These are phyloP conservation scores for Aptenodytes forsteri DNA, from an alignment of 2,113 vertebrate genomes.

Conservation along the genomic window DNA sequence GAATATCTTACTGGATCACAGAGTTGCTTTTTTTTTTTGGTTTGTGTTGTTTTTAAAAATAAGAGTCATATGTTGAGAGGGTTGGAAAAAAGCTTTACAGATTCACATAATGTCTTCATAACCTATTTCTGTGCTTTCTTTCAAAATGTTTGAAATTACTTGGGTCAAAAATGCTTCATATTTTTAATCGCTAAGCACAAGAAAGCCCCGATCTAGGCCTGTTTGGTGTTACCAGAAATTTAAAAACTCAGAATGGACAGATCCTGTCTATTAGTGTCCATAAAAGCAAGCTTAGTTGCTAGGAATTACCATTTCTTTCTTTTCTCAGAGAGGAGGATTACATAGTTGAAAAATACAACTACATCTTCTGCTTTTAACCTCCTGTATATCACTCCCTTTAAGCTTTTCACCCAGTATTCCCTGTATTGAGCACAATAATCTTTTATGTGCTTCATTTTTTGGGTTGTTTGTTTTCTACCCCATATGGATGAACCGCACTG, in stretches of 20 bases:
- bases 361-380: not conserved
- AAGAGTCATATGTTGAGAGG: not conserved
- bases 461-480: not conserved
- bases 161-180: not conserved
- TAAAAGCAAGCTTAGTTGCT: not conserved
- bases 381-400: not conserved
- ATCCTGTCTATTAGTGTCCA: not conserved
- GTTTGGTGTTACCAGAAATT: not conserved
- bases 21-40: not conserved
- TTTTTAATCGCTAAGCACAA: not conserved
- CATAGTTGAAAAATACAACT: not conserved
- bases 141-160: not conserved
- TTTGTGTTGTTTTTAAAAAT: not conserved
- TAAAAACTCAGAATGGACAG: not conserved
- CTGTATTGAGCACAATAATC: not conserved
- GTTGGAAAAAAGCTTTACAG: not conserved
- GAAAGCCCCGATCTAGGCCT: not conserved
- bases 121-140: not conserved
- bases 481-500: not conserved
- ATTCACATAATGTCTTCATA: not conserved
- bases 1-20: not conserved
- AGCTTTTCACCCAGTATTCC: not conserved
- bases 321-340: not conserved
- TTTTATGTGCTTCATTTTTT: not conserved
- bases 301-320: not conserved